phyloP scores from a whole-genome alignment of 2,888 invertebrate genomes.

The Athetis lepigone region DNA sequence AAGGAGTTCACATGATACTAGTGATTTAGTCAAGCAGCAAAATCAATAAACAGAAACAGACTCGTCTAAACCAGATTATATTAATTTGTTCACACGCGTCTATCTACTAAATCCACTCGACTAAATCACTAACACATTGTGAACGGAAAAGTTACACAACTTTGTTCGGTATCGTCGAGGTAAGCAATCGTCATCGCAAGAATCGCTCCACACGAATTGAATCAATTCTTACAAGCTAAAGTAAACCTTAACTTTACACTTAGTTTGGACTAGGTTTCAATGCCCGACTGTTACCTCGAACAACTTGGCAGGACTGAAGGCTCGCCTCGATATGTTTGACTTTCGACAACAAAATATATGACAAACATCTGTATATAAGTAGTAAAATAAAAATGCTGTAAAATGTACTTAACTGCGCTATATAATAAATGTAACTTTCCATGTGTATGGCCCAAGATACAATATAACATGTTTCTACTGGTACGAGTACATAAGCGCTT shows the following conservation, averaged over 20 bases:
- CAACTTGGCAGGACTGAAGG: slow-evolving; percentile 49
- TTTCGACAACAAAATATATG: slow-evolving; percentile 68
- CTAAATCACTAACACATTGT: slow-evolving; percentile 23
- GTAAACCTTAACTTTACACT: slow-evolving; percentile 48
- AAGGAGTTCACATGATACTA: neutral
- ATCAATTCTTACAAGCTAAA: slow-evolving; percentile 59
- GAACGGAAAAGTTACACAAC: slow-evolving; percentile 23
- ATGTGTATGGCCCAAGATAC: slow-evolving; percentile 78
- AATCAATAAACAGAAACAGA: slow-evolving; percentile 14
- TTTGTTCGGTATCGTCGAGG: slow-evolving; percentile 49
- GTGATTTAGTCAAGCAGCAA: neutral
- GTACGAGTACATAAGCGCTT: slow-evolving; percentile 71
- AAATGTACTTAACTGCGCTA: slow-evolving; percentile 76
- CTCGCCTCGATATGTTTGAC: slow-evolving; percentile 74
- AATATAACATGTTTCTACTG: slow-evolving; percentile 67
- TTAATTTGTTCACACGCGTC: slow-evolving; percentile 27
- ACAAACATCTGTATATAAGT: slow-evolving; percentile 61
- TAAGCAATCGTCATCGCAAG: slow-evolving; percentile 53
- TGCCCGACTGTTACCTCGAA: slow-evolving; percentile 49
- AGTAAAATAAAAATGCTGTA: slow-evolving; percentile 72
- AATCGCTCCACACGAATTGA: slow-evolving; percentile 58
- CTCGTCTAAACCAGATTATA: slow-evolving; percentile 28
- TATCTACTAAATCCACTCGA: slow-evolving; percentile 15
- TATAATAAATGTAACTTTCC: slow-evolving; percentile 75
- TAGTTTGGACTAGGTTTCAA: slow-evolving; percentile 60